Conservation (phyloP, 2,888 invertebrate species). For the Oasisia sp. region DNA sequence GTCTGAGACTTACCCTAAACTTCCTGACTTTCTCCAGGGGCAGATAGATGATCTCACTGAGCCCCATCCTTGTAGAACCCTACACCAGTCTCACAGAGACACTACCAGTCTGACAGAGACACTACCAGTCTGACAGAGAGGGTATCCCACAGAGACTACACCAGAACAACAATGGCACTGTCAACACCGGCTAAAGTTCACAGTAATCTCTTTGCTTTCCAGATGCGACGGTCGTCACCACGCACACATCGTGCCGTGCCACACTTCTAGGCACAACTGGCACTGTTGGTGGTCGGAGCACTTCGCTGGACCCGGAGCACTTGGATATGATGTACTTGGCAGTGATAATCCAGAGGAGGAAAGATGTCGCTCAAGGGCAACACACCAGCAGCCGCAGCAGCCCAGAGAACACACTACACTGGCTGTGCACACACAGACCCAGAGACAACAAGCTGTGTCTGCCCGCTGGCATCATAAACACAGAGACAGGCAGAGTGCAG, state of each 20-base stretch:
- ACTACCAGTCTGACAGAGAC: not conserved
- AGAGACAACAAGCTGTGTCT: not conserved
- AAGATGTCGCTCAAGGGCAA: not conserved
- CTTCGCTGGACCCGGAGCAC: not conserved
- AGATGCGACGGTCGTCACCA: not conserved
- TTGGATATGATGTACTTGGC: conserved; percentile 17
- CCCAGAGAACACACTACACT: not conserved
- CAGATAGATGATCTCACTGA: not conserved
- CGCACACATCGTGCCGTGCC: not conserved
- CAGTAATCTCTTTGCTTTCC: not conserved
- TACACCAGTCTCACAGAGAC: not conserved
- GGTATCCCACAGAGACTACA: not conserved
- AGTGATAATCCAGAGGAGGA: not conserved
- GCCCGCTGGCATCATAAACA: conserved; percentile 13
- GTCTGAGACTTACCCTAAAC: not conserved
- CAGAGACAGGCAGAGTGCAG: not conserved
- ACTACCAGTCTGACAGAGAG: no score
- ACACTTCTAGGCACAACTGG: conserved; percentile 10
- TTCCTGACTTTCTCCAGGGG: not conserved
- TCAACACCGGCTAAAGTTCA: not conserved
- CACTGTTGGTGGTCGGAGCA: not conserved
- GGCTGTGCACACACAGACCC: not conserved
- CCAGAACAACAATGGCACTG: not conserved
- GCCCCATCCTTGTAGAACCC: not conserved
- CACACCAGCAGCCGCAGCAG: not conserved